Conservation (phyloP, 2,888 invertebrate genomes). For the Homarus gammarus region DNA sequence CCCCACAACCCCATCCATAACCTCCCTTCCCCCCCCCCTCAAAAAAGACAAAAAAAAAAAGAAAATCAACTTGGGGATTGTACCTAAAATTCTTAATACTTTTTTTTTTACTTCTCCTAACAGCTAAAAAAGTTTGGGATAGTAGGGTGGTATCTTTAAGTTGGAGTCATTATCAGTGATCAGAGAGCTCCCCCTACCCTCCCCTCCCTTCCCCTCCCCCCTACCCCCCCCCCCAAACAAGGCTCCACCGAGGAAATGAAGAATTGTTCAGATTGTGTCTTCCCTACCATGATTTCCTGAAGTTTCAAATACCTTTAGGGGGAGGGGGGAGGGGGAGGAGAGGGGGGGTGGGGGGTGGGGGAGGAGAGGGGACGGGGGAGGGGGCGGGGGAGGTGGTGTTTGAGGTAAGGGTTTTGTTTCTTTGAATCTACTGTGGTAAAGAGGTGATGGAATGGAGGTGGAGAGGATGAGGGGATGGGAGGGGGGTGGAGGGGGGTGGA, state of each 20-base stretch:
- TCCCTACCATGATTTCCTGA: not conserved
- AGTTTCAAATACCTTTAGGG: not conserved
- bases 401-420: too few species aligned
- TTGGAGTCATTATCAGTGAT: slow-evolving; percentile 33
- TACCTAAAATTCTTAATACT: slow-evolving; percentile 32
- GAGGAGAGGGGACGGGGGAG: too few species aligned
- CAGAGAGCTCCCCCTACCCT: not conserved
- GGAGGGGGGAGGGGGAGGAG: not conserved
- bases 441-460: too few species aligned
- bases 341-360: too few species aligned
- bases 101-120: not conserved
- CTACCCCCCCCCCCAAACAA: not conserved
- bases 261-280: not conserved
- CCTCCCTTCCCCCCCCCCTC: too few species aligned
- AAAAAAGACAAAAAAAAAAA: not conserved
- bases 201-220: not conserved
- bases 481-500: too few species aligned
- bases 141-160: not conserved
- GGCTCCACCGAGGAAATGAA: not conserved
- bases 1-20: too few species aligned
- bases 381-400: too few species aligned
- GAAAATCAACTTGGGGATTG: slow-evolving; percentile 18
- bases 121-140: not conserved
- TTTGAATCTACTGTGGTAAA: too few species aligned
- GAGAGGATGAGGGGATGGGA: too few species aligned